Percentiles rank a stretch among this genome's conserved stretches.
Conservation (phyloP, 2,797 vertebrate species). For the Rousettus madagascariensis region DNA sequence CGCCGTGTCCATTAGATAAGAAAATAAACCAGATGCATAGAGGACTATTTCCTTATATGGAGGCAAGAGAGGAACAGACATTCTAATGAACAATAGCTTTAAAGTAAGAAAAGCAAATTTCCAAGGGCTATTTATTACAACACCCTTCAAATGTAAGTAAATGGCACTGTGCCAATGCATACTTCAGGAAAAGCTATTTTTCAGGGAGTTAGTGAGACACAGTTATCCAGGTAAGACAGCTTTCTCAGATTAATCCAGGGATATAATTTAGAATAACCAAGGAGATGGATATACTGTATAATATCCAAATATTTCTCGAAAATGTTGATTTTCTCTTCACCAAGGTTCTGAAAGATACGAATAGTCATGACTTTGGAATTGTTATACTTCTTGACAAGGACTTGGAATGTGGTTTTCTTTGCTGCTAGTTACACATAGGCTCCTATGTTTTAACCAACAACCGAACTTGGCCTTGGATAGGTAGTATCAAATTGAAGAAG, state of each 20-base stretch:
- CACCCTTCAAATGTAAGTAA: constrained; percentile 3
- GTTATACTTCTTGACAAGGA: not conserved
- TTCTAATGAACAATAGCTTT: not conserved
- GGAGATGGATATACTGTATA: not conserved
- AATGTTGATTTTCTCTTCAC: not conserved
- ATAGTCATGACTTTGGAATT: not conserved
- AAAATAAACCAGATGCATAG: not conserved
- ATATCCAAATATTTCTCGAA: not conserved
- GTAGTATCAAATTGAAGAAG: not conserved
- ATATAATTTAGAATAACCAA: not conserved
- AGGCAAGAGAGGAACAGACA: not conserved
- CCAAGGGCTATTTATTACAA: not conserved
- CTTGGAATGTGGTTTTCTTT: constrained; percentile 2
- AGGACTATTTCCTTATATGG: not conserved
- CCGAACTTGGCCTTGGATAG: not conserved
- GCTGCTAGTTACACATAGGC: not conserved
- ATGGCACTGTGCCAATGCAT: not conserved
- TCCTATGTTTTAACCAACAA: not conserved
- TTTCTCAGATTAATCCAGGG: not conserved
- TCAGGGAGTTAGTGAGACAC: not conserved
- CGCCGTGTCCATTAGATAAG: not conserved
- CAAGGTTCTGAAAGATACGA: not conserved
- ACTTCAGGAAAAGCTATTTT: constrained; percentile 1
- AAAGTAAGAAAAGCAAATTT: constrained; percentile 33
- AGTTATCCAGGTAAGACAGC: not conserved